phyloP scores from a whole-genome alignment of 2,797 vertebrate genomes.

The Cygnus olor region DNA sequence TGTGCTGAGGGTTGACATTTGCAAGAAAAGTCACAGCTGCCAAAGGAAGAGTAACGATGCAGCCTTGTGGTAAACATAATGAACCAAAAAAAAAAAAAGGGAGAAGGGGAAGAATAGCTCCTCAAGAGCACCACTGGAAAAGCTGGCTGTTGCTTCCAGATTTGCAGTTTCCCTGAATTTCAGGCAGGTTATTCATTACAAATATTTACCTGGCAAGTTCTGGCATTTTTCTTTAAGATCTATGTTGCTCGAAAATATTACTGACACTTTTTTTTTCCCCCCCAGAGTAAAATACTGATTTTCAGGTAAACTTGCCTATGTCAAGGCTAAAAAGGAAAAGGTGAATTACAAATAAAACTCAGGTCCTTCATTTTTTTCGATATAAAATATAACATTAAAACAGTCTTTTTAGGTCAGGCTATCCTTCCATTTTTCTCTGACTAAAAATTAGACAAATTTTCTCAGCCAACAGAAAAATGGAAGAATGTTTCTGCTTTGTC shows the following conservation, averaged over 20 bases:
- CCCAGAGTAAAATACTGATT: slow-evolving; percentile 48
- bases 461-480: not conserved
- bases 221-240: slow-evolving; percentile 45
- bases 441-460: slow-evolving; percentile 2
- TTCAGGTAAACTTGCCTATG: slow-evolving; percentile 17
- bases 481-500: not conserved
- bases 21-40: slow-evolving; percentile 12
- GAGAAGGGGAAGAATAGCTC: not conserved
- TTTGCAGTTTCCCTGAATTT: not conserved
- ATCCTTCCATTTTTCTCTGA: slow-evolving; percentile 17
- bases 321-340: slow-evolving; percentile 31
- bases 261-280: not conserved
- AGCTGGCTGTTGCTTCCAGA: not conserved
- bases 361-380: not conserved
- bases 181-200: slow-evolving; percentile 31
- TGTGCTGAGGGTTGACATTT: slow-evolving; percentile 3
- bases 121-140: not conserved
- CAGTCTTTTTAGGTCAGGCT: not conserved
- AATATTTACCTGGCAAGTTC: slow-evolving; percentile 35
- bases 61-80: not conserved
- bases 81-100: not conserved
- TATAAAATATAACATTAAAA: slow-evolving; percentile 6
- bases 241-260: not conserved
- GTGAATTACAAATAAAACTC: not conserved
- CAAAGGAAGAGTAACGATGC: not conserved